A percentile compares a stretch with the other conserved stretches of the same genome.
Evolutionary conservation across 2,888 invertebrate genomes (phyloP).

Genomic region (Eulithis prunata): DNA sequence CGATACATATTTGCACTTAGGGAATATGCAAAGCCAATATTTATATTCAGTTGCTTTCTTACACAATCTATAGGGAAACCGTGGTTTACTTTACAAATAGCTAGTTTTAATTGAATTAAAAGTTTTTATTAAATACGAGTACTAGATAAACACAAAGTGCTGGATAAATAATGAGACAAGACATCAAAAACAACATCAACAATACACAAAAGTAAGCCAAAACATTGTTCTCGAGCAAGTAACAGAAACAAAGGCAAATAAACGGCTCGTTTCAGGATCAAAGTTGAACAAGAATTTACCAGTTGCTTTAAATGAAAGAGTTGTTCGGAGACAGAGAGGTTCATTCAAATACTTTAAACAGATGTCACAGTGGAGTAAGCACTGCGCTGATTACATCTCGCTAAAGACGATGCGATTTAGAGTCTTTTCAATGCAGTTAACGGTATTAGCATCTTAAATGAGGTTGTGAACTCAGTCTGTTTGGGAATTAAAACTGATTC

Average conservation of each 20-base stretch:
- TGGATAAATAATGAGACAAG: constrained; percentile 4
- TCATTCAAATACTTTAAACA: constrained; percentile 39
- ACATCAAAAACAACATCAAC: constrained; percentile 9
- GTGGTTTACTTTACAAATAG: background rate
- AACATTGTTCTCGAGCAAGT: constrained; percentile 30
- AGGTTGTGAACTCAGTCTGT: constrained; percentile 7
- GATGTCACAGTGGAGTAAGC: constrained; percentile 38
- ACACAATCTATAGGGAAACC: background rate
- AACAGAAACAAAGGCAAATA: constrained; percentile 29
- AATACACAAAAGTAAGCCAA: constrained; percentile 23
- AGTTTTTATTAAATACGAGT: background rate
- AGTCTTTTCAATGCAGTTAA: constrained; percentile 31
- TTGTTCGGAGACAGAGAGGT: constrained; percentile 35
- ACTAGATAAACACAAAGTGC: background rate
- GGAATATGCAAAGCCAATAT: constrained; percentile 18
- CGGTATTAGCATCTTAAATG: constrained; percentile 19
- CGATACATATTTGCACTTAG: constrained; percentile 29
- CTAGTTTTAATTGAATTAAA: background rate
- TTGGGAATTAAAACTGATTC: too few relatives aligned
- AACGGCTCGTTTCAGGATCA: constrained; percentile 30
- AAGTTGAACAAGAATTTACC: constrained; percentile 35
- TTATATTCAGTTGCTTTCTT: constrained; percentile 7
- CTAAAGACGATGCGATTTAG: constrained; percentile 35
- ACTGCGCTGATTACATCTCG: constrained; percentile 33
- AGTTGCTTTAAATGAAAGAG: constrained; percentile 34